phyloP scores from a whole-genome alignment of 2,113 vertebrate genomes.

The Saguinus imperator region DNA sequence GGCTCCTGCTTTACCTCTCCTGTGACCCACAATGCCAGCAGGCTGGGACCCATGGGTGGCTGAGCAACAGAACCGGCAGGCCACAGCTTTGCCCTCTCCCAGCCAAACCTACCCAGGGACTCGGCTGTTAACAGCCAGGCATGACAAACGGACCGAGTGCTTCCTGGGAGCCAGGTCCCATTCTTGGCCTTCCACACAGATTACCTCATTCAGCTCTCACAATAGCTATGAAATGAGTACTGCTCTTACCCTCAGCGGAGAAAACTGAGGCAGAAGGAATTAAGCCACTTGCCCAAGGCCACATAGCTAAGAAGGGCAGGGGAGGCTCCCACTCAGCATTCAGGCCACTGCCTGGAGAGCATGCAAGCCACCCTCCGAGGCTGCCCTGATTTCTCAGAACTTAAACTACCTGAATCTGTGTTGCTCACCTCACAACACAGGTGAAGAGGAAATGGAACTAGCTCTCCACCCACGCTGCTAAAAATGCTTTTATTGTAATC shows the following conservation, averaged over 20 bases:
- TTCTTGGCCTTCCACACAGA: not conserved
- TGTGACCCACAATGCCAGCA: not conserved
- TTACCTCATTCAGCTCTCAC: too few species aligned
- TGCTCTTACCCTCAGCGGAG: rapidly evolving
- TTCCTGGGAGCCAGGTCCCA: not conserved
- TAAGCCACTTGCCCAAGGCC: not conserved
- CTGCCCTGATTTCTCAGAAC: not conserved
- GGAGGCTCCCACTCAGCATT: not conserved
- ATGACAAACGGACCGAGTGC: rapidly evolving
- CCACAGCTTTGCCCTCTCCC: not conserved
- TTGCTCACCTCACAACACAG: not conserved
- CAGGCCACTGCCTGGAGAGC: not conserved
- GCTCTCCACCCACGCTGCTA: not conserved
- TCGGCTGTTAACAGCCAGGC: rapidly evolving
- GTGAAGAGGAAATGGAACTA: not conserved
- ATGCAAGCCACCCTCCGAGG: not conserved
- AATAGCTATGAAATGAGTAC: rapidly evolving
- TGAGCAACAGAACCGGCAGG: not conserved
- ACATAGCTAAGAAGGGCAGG: not conserved
- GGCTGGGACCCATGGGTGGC: rapidly evolving
- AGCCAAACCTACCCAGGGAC: not conserved
- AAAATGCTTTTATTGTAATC: not conserved
- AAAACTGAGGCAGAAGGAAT: not conserved
- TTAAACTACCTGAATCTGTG: too few species aligned
- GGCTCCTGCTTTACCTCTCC: rapidly evolving